Evolutionary conservation across 2,113 vertebrate genomes (phyloP), one percentile per base, ranked within the genome.

Genomic region (Mola mola): DNA sequence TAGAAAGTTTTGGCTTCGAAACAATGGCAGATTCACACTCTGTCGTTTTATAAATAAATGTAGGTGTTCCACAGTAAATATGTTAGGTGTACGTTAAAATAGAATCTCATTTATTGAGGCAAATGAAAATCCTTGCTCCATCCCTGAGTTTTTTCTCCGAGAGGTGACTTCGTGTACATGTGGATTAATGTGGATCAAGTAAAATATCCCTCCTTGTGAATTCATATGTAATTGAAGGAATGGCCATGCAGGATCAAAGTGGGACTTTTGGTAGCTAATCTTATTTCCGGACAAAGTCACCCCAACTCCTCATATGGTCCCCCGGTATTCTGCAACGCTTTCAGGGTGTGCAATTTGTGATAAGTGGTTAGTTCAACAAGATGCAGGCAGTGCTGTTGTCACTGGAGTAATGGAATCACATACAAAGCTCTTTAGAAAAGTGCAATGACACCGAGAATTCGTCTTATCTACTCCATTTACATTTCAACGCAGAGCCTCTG

Each of bases 401-500:
- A 62, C 29, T 48, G 51, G 60, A 57, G 48, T 33, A 82, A 78
- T 21, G 15, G 36, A 79, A 75, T 74, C 70, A 65, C 75, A 69
- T 53, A 75, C 41, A 81, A 85, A 81, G 78, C 75, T 74, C 66
- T 81, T 82, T 73, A 83, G 53, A 88, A 81, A 77, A 81, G 62
- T 65, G 66, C 56, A 84, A 78, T 80, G 82, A 90, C 82, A 84
- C 75, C 58, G 66, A 83, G 79, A 83, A 85, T 75, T 75, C 69
- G 84, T 88, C 67, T 86, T 83, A 84, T 88, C 72, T 66, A 38
- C 42, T 67, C 60, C 67, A 87, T 89, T 90, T 86, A 84, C 62
- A 87, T 83, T 87, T 80, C 73, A 75, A 80, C 66, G 81, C 78
- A 76, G 73, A 71, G 62, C 50, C 72, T 49, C 53, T 52, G 76